Evolutionary conservation across 2,113 vertebrate species (phyloP), one percentile per base, ranked within the genome.

Genomic region (Hydropotes inermis): DNA sequence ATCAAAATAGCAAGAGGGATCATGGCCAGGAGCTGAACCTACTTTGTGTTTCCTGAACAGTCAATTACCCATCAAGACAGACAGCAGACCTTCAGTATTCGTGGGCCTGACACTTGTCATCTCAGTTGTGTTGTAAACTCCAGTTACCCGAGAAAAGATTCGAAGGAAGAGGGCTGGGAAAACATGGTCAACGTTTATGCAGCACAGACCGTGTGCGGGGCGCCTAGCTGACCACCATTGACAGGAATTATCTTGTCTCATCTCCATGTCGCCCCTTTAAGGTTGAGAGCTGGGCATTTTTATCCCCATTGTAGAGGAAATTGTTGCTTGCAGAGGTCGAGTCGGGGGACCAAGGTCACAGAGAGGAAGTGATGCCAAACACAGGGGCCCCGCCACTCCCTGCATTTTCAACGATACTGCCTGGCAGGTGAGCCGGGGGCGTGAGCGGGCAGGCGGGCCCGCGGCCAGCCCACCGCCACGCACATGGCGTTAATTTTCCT

Each of bases 381-480:
- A 45, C 21, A 2, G 4, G 12, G 0, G 16, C 7, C 2, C 6
- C 1, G 0, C 25, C 6, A 9, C 30, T 13, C 7, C 16, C 19
- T 0, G 21, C n/a, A 11, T 76, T 16, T 25, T 67, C 39, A 7
- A 0, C 1, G 25, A 47, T 3, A 0, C 19, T 7, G 21, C 14
- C 33, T 13, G 10, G 47, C 0, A 0, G 16, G 4, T 5, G 57
- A 30, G 57, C 27, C 52, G 30, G 14, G 4, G 5, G 12, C 5
- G n/a, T 21, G n/a, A 14, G 67, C 4, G n/a, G 43, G 25, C 13
- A 0, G 13, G 0, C 33, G 2, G 30, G 19, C 50, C 50, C 4
- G 0, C 0, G 1, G 39, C 43, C 6, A 58, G 47, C 54, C 50
- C 74, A 8, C 0, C 0, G 19, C n/a, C 64, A 55, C 2, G 2